A percentile compares a stretch with the other conserved stretches of the same genome.
Conservation (phyloP, 2,797 vertebrate species). For the Anomalospiza imberbis region DNA sequence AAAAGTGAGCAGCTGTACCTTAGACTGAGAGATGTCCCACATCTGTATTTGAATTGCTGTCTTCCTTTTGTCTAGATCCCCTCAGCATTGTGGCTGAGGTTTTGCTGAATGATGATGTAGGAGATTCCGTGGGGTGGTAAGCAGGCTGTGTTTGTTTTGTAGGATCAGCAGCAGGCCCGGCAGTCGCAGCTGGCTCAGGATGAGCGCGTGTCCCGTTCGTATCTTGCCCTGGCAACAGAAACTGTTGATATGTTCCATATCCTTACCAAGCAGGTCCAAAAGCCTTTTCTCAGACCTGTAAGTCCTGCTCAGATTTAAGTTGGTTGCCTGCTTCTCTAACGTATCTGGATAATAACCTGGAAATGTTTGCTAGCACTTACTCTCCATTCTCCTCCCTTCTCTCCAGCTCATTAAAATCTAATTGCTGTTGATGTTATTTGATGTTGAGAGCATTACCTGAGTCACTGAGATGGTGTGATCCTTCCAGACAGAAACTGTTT, state of each 20-base stretch:
- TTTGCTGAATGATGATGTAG: not conserved
- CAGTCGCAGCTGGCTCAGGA: slow-evolving; percentile 98
- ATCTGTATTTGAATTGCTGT: not conserved
- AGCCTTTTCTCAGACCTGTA: slow-evolving; percentile 98
- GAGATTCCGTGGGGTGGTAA: not conserved
- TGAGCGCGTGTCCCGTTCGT: slow-evolving; percentile 95
- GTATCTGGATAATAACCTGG: not conserved
- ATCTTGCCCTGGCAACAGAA: slow-evolving; percentile 94
- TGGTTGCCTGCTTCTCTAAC: not conserved
- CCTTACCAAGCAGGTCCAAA: slow-evolving; percentile 99
- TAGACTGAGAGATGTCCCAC: not conserved
- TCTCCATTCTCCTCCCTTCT: not conserved
- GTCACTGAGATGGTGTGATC: not conserved
- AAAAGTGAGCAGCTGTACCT: not conserved
- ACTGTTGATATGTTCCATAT: slow-evolving; percentile 99
- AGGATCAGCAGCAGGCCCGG: slow-evolving; percentile 98
- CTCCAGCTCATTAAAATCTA: not conserved
- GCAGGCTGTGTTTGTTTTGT: not conserved
- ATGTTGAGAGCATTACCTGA: not conserved
- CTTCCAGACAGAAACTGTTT: not conserved
- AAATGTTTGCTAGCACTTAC: not conserved
- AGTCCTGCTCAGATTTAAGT: slow-evolving; percentile 61
- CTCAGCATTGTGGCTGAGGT: not conserved
- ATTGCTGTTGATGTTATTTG: not conserved
- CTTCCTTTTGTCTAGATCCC: not conserved